These are phyloP conservation scores for Spheniscus mendiculus DNA, from an alignment of 2,113 vertebrate genomes.

Conservation along the genomic window DNA sequence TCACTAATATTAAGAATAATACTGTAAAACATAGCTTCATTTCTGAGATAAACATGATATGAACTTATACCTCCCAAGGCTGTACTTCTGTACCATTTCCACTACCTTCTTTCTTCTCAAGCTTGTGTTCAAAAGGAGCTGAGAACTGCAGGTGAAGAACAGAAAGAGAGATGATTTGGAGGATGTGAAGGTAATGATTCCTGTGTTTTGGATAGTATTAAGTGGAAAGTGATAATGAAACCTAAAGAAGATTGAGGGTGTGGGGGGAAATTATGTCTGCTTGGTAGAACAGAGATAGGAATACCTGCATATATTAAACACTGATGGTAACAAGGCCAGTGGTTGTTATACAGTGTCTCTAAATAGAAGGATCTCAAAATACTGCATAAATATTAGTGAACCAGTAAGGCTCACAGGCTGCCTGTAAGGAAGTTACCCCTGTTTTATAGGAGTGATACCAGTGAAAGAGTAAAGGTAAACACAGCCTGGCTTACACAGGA, in stretches of 20 bases:
- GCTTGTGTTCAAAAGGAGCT: neutral
- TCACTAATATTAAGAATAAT: neutral
- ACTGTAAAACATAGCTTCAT: neutral
- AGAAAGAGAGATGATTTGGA: neutral
- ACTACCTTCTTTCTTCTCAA: neutral
- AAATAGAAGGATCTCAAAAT: neutral
- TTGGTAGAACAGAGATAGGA: neutral
- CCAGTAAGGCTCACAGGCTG: neutral
- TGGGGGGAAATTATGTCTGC: neutral
- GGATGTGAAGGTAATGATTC: neutral
- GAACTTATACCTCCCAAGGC: neutral
- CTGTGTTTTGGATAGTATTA: neutral
- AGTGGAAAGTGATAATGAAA: neutral
- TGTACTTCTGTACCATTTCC: neutral
- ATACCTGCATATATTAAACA: neutral
- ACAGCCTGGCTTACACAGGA: neutral
- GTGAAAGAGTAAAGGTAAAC: neutral
- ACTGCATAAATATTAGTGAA: neutral
- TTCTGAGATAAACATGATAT: neutral
- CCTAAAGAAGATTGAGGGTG: neutral
- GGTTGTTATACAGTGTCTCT: neutral
- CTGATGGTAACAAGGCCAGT: neutral
- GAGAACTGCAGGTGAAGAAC: neutral
- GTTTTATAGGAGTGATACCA: neutral
- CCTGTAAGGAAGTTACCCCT: neutral